Evolutionary conservation across 2,888 invertebrate genomes (phyloP), one percentile per base, ranked within the genome.

Genomic region (Kuschelorhynchus macadamiae): DNA sequence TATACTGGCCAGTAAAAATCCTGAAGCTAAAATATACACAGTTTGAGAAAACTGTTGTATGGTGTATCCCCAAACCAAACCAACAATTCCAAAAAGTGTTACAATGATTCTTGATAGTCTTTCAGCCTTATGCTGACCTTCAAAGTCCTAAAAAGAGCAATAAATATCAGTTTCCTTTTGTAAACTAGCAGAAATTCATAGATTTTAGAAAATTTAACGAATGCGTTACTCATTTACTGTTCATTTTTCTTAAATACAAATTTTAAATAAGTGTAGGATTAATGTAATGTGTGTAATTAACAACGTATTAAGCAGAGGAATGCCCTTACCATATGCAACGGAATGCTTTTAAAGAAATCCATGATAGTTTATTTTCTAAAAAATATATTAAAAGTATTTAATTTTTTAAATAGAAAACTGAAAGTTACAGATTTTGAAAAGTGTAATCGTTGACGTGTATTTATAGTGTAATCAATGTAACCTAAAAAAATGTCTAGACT

Each of bases 1-100:
- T 79, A 97, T 84, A 39, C 94, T 90, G 44, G 97, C 95, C 71
- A 97, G 85, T 0, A 93, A 86, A 80, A 97, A 96, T 71, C 97
- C 97, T 77, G 94, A 96, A 30, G 94, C 94, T 50, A 97, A 86
- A 79, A 97, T 95, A 78, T 95, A 96, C 25, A 97, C 94, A 0
- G 97, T 96, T 82, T 96, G 95, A 0, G 97, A 97, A 81, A 97
- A 97, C 82, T 97, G 96, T 82, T 97, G 97, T 73, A 96, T 95
- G 52, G 94, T 89, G 78, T 95, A 97, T 36, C 97, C 97, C 93
- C 95, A 96, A 59, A 93, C 86, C 61, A 97, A 88, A 7, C 97
- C 97, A 57, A 96, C 94, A 71, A 91, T 93, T 68, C 96, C 96
- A 86, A 96, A 97, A 44, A 96, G 81, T 8, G 95, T 91, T 67